These are phyloP conservation scores for Dromaius novaehollandiae DNA, from an alignment of 2,113 vertebrate species.

Conservation along the genomic window DNA sequence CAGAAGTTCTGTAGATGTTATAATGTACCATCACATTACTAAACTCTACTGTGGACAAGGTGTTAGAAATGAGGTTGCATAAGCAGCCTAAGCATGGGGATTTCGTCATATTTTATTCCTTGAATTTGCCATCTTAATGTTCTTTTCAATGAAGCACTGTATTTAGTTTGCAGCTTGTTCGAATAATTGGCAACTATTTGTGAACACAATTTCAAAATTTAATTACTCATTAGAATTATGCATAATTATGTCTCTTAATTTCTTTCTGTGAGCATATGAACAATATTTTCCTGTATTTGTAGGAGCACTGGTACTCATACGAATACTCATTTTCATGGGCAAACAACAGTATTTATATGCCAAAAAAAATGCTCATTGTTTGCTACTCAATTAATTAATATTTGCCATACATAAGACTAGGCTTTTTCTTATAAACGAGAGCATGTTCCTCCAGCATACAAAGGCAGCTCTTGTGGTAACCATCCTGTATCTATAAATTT, in stretches of 20 bases:
- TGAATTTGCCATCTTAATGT: background rate
- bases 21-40: background rate
- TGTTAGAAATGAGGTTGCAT: background rate
- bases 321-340: slow-evolving; percentile 28
- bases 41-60: background rate
- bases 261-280: background rate
- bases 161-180: background rate
- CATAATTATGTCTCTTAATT: background rate
- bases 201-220: slow-evolving; percentile 57
- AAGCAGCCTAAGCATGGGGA: background rate
- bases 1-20: background rate
- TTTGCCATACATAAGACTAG: slow-evolving; percentile 29
- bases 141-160: background rate
- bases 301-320: background rate
- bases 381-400: slow-evolving; percentile 42
- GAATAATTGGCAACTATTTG: slow-evolving; percentile 44
- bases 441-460: background rate
- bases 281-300: background rate
- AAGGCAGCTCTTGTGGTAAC: background rate
- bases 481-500: background rate
- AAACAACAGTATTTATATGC: slow-evolving; percentile 23
- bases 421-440: slow-evolving; percentile 17
- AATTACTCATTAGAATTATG: slow-evolving; percentile 44
- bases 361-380: slow-evolving; percentile 28
- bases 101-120: background rate